Evolutionary conservation across 2,888 invertebrate species (phyloP), one percentile per base, ranked within the genome.

Genomic region (Drosophila sordidula): DNA sequence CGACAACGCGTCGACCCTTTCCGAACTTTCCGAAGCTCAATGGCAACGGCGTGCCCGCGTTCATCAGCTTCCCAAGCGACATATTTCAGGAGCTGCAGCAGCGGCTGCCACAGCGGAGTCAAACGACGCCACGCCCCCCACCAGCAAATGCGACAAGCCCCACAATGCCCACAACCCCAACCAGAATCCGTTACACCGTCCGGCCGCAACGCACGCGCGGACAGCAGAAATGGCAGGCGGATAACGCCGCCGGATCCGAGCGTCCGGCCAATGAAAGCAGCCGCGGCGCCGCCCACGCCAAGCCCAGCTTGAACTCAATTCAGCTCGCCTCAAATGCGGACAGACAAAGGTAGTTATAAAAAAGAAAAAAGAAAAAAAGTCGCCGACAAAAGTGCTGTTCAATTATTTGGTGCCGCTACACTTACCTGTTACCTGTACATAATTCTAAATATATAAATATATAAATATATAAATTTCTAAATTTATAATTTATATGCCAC

Each of bases 171-270:
- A 72, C 78, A 9, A 11, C 42, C 8, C 75, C 82, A 34, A 73
- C 78, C 0, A 73, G 91, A 57, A 90, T 90, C 38, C 93, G 92
- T 57, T 91, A 91, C 65, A 92, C 94, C 16, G 91, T 88, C 57
- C 91, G 93, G 73, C 92, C 93, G 5, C 80, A 90, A 56, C 93
- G 93, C 76, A 81, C 86, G 45, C 93, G 93, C 72, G 94, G 93
- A 80, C 93, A 92, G 80, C 90, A 92, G 45, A 93, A 90, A 61
- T 92, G 92, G 91, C 90, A 89, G 64, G 84, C 93, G 93, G 80
- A 92, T 92, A 76, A 93, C 92, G 14, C 51, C 51, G 34, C 55
- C 14, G 62, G 32, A 55, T 36, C 50, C 29, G 64, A 68, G 29
- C 63, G 47, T 3, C 6, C 38, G 4, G 65, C 66, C 41, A 85